Percentiles rank a stretch among this genome's conserved stretches.
phyloP scores from a whole-genome alignment of 2,888 invertebrate genomes.

The Hydrotaea diabolus region DNA sequence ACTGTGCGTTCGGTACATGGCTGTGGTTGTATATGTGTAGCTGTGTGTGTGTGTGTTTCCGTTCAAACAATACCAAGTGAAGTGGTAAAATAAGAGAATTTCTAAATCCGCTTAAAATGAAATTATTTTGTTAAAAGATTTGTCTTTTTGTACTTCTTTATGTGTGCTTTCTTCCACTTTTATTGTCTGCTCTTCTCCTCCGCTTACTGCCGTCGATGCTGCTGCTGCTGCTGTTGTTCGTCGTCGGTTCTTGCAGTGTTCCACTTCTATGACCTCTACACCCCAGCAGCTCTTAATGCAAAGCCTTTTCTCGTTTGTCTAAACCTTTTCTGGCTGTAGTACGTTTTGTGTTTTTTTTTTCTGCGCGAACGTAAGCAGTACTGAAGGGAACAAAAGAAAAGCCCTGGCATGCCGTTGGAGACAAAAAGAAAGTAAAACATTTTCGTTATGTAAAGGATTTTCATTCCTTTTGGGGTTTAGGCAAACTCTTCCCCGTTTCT shows the following conservation, averaged over 20 bases:
- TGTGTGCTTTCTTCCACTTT: neutral
- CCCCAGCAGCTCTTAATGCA: neutral
- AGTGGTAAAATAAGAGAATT: slow-evolving; percentile 62
- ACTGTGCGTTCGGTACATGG: neutral
- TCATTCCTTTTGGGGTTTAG: slow-evolving; percentile 11
- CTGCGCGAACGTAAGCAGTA: neutral
- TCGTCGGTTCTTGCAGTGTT: neutral
- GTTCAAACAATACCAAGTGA: neutral
- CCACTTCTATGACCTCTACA: slow-evolving; percentile 31
- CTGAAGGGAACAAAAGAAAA: neutral
- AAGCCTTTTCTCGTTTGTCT: slow-evolving; percentile 14
- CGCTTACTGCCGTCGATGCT: neutral
- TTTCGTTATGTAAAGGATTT: slow-evolving; percentile 39
- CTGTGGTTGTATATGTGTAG: neutral
- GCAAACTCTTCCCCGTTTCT: slow-evolving; percentile 11
- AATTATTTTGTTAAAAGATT: slow-evolving; percentile 75
- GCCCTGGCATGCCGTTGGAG: neutral
- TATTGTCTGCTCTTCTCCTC: too few species aligned
- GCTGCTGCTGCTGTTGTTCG: neutral
- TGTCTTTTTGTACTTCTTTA: slow-evolving; percentile 54
- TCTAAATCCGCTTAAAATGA: slow-evolving; percentile 78
- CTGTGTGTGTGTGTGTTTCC: neutral
- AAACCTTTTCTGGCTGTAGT: neutral
- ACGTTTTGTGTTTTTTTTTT: neutral
- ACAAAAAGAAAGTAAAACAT: slow-evolving; percentile 20